These are phyloP conservation scores for Alauda arvensis DNA, from an alignment of 2,797 vertebrate genomes.

Conservation along the genomic window DNA sequence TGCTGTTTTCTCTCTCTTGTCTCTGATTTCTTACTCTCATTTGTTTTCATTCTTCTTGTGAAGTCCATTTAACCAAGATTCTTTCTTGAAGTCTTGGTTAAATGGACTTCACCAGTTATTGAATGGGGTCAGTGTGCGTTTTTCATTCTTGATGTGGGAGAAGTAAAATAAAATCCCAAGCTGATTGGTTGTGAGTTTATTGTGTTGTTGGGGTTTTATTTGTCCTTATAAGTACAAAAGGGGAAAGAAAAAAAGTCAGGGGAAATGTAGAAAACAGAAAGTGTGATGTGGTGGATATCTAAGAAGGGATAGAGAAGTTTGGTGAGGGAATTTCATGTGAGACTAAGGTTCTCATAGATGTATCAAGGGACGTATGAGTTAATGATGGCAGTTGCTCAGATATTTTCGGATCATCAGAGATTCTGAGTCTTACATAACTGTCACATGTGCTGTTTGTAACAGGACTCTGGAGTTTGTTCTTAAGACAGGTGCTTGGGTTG, in stretches of 20 bases:
- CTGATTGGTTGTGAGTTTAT: not conserved
- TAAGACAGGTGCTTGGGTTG: not conserved
- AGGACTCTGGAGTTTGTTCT: slow-evolving; percentile 16
- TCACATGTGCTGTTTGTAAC: not conserved
- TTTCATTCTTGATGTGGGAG: not conserved
- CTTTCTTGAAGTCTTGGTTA: not conserved
- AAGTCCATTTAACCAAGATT: too few species aligned
- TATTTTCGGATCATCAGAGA: not conserved
- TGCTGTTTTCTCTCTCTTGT: not conserved
- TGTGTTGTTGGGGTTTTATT: not conserved
- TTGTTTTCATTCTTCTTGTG: not conserved
- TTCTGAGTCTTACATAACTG: slow-evolving; percentile 15
- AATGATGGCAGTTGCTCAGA: not conserved
- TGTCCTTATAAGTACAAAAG: not conserved
- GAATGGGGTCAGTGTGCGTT: not conserved
- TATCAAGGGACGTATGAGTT: not conserved
- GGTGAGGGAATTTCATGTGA: not conserved
- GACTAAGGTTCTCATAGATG: not conserved
- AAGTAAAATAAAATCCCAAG: not conserved
- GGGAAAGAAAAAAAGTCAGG: not conserved
- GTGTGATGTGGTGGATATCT: not conserved
- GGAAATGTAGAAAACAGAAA: not conserved
- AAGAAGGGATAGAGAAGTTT: not conserved
- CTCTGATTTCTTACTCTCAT: not conserved
- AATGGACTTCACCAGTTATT: not conserved